These are phyloP conservation scores for Conger conger DNA, from an alignment of 2,113 vertebrate genomes.

Conservation along the genomic window DNA sequence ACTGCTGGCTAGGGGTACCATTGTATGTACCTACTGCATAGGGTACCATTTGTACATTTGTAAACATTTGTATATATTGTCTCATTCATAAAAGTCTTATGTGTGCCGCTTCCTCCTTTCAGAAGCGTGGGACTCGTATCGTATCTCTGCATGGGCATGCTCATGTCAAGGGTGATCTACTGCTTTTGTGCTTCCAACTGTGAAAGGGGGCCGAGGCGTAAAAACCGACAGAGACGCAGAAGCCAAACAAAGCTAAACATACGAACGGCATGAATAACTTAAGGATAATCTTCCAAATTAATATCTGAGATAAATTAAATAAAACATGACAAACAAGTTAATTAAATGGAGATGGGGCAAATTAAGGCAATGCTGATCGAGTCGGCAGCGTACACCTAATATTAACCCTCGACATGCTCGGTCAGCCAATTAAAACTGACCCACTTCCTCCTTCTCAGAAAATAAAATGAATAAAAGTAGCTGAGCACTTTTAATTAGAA, in stretches of 20 bases:
- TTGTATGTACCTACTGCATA: too few relatives aligned
- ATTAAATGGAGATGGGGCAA: not conserved
- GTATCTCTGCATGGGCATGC: too few relatives aligned
- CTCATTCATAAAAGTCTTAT: not conserved
- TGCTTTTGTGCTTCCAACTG: not conserved
- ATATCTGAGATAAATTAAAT: not conserved
- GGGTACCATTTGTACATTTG: not conserved
- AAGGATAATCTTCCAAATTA: conserved; percentile 12
- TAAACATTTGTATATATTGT: not conserved
- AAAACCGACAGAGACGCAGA: not conserved
- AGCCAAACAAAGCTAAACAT: not conserved
- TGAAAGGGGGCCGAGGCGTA: not conserved
- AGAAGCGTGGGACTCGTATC: not conserved
- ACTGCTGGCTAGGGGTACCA: too few relatives aligned
- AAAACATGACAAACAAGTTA: conserved; percentile 12
- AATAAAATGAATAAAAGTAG: conserved; percentile 24
- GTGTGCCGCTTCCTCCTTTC: not conserved
- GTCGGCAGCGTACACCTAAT: conserved; percentile 1
- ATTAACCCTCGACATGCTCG: conserved; percentile 23
- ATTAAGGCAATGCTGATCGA: not conserved
- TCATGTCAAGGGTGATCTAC: not conserved
- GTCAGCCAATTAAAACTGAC: conserved; percentile 52
- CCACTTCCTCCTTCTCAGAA: conserved; percentile 23
- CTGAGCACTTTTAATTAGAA: conserved; percentile 44
- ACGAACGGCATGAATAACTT: not conserved